Base-by-base conservation (phyloP, 2,113 vertebrate genomes). In the Takifugu flavidus region DNA sequence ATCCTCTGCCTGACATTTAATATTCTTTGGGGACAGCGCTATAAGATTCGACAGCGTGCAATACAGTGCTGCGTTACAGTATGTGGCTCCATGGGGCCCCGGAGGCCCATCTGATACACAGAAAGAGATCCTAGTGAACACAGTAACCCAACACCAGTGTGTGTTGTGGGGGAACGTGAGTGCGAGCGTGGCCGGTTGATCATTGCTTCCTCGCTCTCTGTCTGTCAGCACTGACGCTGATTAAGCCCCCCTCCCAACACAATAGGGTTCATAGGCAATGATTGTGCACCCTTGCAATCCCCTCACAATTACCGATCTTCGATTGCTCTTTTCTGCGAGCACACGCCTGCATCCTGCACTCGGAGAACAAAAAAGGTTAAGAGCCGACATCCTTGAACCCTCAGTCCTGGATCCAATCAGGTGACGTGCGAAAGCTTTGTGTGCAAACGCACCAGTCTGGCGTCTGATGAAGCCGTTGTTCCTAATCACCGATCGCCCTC, bases 231-330 rank as follows among this genome's bases (percentile, higher is more conserved):
- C 82, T 87, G 80, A 82, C 31, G 77, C 87, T 87, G 87, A 90
- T 89, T 89, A 91, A 85, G 79, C 83, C 80, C 79, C 75, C 67
- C 81, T 13, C 42, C 45, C 45, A 46, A 46, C 45, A 89, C 89
- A 90, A 91, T 88, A 64, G 85, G 86, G 78, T 89, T 88, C 83
- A 86, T 86, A 87, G 88, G 87, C 88, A 89, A 90, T 88, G 88
- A 91, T 91, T 88, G 85, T 90, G 86, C 90, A 76, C 83, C 85
- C 87, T 90, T 89, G 88, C 87, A 86, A 90, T 89, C 88, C 87
- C 86, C 86, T 87, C 86, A 88, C 86, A 89, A 86, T 89, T 89
- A 91, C 90, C 89, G 88, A 91, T 90, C 88, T 84, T 82, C 89
- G 86, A 89, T 89, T 89, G 87, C 83, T 87, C 51, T 75, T 78